These are phyloP conservation scores for Myotis lucifugus DNA, from an alignment of 2,113 vertebrate species.

Conservation along the genomic window DNA sequence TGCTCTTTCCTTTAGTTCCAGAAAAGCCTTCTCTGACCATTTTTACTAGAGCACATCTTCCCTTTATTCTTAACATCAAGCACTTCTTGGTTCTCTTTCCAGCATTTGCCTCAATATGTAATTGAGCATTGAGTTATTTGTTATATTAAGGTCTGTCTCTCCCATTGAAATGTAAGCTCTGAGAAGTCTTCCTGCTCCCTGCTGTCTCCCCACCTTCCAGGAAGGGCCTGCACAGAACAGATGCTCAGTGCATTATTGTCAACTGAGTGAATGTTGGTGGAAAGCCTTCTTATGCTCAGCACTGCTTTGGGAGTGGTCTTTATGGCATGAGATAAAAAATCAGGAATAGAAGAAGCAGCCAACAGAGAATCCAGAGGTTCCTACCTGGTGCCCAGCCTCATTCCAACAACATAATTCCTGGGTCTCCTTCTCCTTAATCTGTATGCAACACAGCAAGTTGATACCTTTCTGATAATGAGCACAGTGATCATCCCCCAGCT, in stretches of 20 bases:
- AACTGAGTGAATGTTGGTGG: background rate
- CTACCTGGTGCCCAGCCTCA: background rate
- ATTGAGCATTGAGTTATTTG: background rate
- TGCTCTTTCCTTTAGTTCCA: background rate
- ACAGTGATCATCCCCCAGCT: background rate
- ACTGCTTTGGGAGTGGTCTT: background rate
- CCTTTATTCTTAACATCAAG: background rate
- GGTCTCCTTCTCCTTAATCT: background rate
- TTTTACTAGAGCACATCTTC: background rate
- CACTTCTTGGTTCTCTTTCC: background rate
- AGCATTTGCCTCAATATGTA: background rate
- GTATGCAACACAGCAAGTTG: background rate
- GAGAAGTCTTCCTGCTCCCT: background rate
- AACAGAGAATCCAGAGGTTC: background rate
- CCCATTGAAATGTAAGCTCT: background rate
- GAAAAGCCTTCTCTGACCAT: background rate
- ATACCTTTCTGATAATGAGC: background rate
- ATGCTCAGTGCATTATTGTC: background rate
- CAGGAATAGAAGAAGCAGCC: background rate
- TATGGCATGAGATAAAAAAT: background rate
- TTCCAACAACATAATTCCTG: rapidly evolving
- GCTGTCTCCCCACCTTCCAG: background rate
- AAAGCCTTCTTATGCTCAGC: background rate
- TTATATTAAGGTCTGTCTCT: background rate
- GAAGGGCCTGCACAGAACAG: background rate